These are phyloP conservation scores for Apocrypta bakeri DNA, from an alignment of 1,140 invertebrate species.

Conservation along the genomic window DNA sequence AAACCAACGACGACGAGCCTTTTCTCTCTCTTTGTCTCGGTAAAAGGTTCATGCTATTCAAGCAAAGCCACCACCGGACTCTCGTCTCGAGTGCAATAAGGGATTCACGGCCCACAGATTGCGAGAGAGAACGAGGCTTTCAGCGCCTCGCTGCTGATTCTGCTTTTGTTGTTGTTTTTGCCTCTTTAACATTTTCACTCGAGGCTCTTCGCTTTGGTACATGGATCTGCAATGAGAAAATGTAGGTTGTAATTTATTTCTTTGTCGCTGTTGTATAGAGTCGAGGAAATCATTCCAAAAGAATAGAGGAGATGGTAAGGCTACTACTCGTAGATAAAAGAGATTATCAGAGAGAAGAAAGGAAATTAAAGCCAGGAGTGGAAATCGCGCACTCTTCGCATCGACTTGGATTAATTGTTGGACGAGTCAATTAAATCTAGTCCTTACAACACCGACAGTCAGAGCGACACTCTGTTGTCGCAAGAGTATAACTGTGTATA, in stretches of 20 bases:
- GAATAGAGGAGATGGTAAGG: not conserved
- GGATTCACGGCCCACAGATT: not conserved
- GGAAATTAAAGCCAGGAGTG: conserved; percentile 5
- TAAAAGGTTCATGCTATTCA: not conserved
- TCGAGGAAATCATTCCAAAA: no score
- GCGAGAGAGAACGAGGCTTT: not conserved
- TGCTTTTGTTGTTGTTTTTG: not conserved
- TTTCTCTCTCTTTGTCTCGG: not conserved
- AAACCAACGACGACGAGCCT: not conserved
- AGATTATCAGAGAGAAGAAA: conserved; percentile 14
- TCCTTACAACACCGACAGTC: not conserved
- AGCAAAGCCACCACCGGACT: not conserved
- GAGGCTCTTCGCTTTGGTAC: not conserved
- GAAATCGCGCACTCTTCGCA: conserved; percentile 18
- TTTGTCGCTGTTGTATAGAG: no score
- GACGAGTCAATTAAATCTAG: conserved; percentile 52
- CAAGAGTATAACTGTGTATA: not conserved
- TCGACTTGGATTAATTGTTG: conserved; percentile 46
- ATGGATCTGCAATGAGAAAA: not conserved
- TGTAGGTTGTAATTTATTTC: no score
- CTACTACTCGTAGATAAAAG: no score
- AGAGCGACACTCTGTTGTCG: not conserved
- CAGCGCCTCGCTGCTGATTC: not conserved
- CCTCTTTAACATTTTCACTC: not conserved
- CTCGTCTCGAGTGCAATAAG: not conserved